phyloP scores from a whole-genome alignment of 2,888 invertebrate genomes.

The Pristionchus exspectatus region DNA sequence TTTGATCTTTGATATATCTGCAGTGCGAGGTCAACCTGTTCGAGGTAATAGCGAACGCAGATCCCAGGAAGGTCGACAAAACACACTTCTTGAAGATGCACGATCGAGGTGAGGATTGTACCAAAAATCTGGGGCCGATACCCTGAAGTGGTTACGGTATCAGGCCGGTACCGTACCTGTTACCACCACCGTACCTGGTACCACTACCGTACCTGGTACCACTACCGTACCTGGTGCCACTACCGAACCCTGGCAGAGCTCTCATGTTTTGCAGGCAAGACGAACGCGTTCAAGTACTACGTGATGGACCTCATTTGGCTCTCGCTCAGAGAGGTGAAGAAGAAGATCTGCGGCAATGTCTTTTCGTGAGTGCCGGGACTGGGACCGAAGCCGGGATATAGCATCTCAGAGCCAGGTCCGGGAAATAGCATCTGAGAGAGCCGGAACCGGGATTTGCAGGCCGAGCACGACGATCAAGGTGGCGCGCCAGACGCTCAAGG shows the following conservation, averaged over 20 bases:
- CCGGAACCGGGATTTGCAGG: conserved; percentile 29
- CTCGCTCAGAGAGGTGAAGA: not conserved
- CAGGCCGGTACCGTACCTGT: too few species aligned
- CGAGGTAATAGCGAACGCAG: not conserved
- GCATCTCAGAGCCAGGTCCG: not conserved
- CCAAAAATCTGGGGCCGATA: not conserved
- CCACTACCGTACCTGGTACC: too few species aligned
- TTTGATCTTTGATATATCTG: not conserved
- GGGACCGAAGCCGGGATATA: not conserved
- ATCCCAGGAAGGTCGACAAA: not conserved
- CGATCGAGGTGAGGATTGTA: not conserved
- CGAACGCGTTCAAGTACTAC: not conserved
- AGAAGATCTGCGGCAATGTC: not conserved
- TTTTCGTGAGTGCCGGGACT: not conserved
- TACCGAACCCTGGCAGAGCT: not conserved
- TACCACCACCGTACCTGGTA: too few species aligned
- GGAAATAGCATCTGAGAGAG: not conserved
- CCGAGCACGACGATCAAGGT: not conserved
- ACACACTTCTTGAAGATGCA: conserved; percentile 22
- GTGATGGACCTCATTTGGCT: conserved; percentile 6
- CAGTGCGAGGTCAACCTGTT: conserved; percentile 15
- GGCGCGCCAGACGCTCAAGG: not conserved
- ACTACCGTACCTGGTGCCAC: too few species aligned
- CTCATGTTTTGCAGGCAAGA: not conserved
- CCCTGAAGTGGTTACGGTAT: too few species aligned